Evolutionary conservation across 2,797 vertebrate genomes (phyloP), one percentile per base, ranked within the genome.

Genomic region (Sciurus vulgaris): DNA sequence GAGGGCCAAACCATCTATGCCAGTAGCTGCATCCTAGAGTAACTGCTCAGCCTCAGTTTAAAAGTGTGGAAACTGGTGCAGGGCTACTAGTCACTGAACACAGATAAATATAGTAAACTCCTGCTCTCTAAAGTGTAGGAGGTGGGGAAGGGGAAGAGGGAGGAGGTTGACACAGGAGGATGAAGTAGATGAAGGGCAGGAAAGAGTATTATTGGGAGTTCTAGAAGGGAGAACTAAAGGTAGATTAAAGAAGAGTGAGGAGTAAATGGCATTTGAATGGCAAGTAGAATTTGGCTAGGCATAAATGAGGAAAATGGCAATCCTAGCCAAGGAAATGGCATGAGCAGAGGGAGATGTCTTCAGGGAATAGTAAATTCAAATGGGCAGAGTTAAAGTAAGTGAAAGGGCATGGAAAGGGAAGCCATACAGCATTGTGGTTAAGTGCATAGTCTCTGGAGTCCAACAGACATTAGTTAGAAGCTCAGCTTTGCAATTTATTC

Each of bases 61-160:
- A 81, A 86, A 94, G 86, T n/a, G 28, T 94, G 93, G 61, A 59
- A 97, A 93, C 33, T 87, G 88, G 91, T 95, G 59, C 28, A 79
- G 65, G 56, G 69, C 69, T 88, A 95, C 35, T 81, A 49, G 65
- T 87, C 87, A 85, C 78, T 92, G 54, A 95, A 67, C 35, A 69
- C 47, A 30, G 54, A 96, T 83, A 94, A 96, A 93, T 84, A 89
- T 30, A 88, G 67, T 72, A 49, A 88, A 91, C 18, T 63, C 26
- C 51, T 73, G 59, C 65, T 67, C 72, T 88, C 91, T 91, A 61
- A 24, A 93, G 54, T 67, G 33, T 73, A 67, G 70, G 86, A 86
- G 82, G 30, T 91, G 44, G 73, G 44, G 33, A 95, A 83, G 44
- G 78, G 51, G 28, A 93, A 35, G 88, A 89, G 56, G 51, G 24